Conservation (phyloP, 2,113 vertebrate genomes). For the Corythoichthys intestinalis region DNA sequence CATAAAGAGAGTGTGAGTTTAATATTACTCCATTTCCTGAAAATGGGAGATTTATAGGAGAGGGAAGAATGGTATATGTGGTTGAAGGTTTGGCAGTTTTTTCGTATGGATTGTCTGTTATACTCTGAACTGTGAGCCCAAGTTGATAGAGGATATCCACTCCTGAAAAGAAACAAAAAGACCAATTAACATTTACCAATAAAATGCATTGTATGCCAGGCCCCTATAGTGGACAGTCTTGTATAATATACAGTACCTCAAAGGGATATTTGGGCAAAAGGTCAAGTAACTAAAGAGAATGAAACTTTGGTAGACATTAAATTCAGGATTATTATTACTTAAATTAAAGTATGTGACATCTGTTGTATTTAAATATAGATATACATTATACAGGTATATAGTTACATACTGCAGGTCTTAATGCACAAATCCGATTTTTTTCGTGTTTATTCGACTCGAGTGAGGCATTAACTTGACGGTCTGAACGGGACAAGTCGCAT, state of each 20-base stretch:
- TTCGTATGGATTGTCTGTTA: constrained; percentile 62
- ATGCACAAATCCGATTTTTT: no score
- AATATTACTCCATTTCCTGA: constrained; percentile 78
- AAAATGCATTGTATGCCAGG: background rate
- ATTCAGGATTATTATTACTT: no score
- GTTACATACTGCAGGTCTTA: no score
- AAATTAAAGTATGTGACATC: background rate
- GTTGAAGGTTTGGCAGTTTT: constrained; percentile 56
- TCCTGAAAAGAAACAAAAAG: constrained; percentile 73
- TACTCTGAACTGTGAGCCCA: constrained; percentile 75
- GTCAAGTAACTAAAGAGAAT: no score
- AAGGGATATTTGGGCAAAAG: background rate
- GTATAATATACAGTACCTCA: background rate
- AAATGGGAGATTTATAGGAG: constrained; percentile 67
- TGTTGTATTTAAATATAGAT: background rate
- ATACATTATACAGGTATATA: no score
- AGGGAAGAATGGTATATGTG: constrained; percentile 47
- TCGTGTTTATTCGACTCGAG: no score
- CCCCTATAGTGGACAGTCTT: background rate
- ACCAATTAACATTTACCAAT: background rate
- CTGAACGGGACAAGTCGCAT: no score
- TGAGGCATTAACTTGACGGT: no score
- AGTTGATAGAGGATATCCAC: constrained; percentile 88
- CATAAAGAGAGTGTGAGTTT: constrained; percentile 70
- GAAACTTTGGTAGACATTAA: no score